phyloP scores from a whole-genome alignment of 2,888 invertebrate genomes.

The Chrysolina americana region DNA sequence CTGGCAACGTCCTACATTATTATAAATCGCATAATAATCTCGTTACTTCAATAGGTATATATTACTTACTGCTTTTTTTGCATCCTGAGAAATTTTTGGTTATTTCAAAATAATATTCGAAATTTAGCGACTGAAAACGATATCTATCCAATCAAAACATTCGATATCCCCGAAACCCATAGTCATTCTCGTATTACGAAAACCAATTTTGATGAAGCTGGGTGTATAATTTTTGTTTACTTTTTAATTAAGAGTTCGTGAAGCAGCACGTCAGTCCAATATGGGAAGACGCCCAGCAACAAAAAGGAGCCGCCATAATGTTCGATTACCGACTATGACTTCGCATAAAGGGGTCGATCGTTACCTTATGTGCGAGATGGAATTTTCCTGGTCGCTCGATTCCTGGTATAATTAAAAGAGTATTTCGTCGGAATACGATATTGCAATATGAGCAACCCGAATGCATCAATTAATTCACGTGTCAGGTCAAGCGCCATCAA shows the following conservation, averaged over 20 bases:
- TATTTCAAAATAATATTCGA: too few relatives aligned
- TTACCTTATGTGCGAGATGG: slow-evolving; percentile 21
- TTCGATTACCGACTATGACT: slow-evolving; percentile 40
- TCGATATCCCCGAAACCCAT: slow-evolving; percentile 17
- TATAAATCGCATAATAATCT: too few relatives aligned
- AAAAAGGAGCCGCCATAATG: slow-evolving; percentile 25
- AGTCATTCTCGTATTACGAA: slow-evolving; percentile 16
- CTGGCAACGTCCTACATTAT: too few relatives aligned
- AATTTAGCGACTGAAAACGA: not conserved
- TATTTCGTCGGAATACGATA: not conserved
- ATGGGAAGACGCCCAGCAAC: slow-evolving; percentile 33
- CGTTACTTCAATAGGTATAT: too few relatives aligned
- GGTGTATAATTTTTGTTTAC: slow-evolving; percentile 32
- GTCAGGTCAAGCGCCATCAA: too few relatives aligned
- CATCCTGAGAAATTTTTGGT: too few relatives aligned
- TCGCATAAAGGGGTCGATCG: slow-evolving; percentile 30
- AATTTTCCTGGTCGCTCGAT: slow-evolving; percentile 5
- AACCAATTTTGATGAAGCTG: slow-evolving; percentile 23
- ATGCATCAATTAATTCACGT: too few relatives aligned
- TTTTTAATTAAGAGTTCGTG: slow-evolving; percentile 47
- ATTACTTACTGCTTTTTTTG: too few relatives aligned
- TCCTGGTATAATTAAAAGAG: not conserved
- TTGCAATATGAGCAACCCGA: not conserved
- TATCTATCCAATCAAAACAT: slow-evolving; percentile 7
- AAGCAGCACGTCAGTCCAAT: slow-evolving; percentile 49